These are phyloP conservation scores for Pseudanteris insignis DNA, from an alignment of 2,888 invertebrate genomes.

Conservation along the genomic window DNA sequence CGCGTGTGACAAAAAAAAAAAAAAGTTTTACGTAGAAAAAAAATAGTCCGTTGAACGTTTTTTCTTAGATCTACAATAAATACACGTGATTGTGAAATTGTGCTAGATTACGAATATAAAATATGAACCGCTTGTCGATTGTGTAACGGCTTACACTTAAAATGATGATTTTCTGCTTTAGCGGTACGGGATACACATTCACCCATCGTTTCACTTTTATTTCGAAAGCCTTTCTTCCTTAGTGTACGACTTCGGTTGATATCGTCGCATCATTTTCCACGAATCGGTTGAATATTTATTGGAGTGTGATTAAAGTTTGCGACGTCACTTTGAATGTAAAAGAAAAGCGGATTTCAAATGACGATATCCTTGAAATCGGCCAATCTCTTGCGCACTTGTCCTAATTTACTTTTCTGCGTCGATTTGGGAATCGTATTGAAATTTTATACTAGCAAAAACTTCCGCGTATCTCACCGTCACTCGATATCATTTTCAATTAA, in stretches of 20 bases:
- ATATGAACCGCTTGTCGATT: conserved; percentile 16
- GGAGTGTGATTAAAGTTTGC: conserved; percentile 9
- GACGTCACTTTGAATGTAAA: conserved; percentile 3
- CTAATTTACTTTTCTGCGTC: no score
- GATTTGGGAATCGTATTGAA: no score
- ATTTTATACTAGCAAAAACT: no score
- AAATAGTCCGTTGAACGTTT: neutral
- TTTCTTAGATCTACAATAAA: conserved; percentile 6
- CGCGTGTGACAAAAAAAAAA: no score
- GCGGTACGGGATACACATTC: conserved; percentile 1
- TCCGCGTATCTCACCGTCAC: no score
- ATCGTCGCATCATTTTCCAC: conserved; percentile 1
- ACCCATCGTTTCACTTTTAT: conserved; percentile 7
- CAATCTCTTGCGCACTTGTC: no score
- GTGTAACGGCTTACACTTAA: conserved; percentile 17
- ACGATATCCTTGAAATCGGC: no score
- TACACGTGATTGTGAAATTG: conserved; percentile 14
- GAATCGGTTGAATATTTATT: conserved; percentile 9
- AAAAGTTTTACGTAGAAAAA: neutral
- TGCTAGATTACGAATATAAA: conserved; percentile 19
- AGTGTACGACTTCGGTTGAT: neutral
- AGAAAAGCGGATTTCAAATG: no score
- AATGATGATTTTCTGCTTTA: conserved; percentile 1
- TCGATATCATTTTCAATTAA: no score
- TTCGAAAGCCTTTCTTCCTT: conserved; percentile 3